Evolutionary conservation across 2,888 invertebrate genomes (phyloP).

Genomic region (Conistra vaccinii): DNA sequence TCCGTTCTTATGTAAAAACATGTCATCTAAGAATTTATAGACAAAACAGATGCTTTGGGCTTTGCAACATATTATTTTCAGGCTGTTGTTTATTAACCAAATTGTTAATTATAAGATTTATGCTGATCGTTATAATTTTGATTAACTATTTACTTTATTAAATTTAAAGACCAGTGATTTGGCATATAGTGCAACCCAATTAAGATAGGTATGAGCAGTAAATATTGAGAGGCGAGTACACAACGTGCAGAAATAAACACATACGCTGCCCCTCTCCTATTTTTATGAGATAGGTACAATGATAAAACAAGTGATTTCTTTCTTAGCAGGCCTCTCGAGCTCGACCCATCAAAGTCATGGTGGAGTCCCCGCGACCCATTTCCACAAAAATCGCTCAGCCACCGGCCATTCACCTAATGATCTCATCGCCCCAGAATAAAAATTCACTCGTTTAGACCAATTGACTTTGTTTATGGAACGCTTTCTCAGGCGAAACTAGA

Average conservation of each 20-base stretch:
- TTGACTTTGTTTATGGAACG: constrained; percentile 87
- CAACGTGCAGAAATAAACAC: constrained; percentile 38
- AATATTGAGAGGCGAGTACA: constrained; percentile 24
- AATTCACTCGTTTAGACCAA: constrained; percentile 86
- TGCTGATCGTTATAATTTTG: constrained; percentile 29
- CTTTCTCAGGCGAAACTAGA: constrained; percentile 84
- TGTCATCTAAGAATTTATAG: constrained; percentile 72
- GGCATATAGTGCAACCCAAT: constrained; percentile 37
- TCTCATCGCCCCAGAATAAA: constrained; percentile 89
- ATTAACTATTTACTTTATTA: constrained; percentile 31
- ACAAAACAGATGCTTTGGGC: constrained; percentile 67
- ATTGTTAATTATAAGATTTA: constrained; percentile 34
- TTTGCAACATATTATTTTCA: constrained; percentile 60
- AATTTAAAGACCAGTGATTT: constrained; percentile 45
- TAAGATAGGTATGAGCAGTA: constrained; percentile 22
- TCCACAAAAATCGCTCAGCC: constrained; percentile 73
- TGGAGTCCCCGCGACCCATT: constrained; percentile 84
- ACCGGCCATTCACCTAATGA: constrained; percentile 88
- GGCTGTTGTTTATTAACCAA: constrained; percentile 16
- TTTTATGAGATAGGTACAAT: constrained; percentile 39
- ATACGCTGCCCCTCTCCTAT: constrained; percentile 16
- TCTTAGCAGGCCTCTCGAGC: constrained; percentile 55
- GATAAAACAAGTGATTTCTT: constrained; percentile 57
- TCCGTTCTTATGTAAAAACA: constrained; percentile 68
- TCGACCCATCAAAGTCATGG: constrained; percentile 83